Evolutionary conservation across 2,797 vertebrate genomes (phyloP), one percentile per base, ranked within the genome.

Genomic region (Lagocephalus sceleratus): DNA sequence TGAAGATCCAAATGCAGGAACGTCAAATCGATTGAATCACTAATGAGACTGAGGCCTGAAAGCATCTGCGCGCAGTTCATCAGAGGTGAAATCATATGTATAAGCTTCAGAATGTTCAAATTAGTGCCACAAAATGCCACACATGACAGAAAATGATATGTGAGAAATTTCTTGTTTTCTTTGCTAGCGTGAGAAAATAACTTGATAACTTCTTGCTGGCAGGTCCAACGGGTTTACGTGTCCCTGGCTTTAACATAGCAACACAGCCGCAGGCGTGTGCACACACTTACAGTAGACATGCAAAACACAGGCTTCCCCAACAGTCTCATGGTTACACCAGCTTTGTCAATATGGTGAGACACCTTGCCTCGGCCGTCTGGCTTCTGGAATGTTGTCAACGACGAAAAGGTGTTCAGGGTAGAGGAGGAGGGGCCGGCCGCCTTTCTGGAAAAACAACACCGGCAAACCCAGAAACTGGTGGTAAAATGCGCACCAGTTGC

Each of bases 141-240:
- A 51, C 23, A 29, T 11, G 49, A 47, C 53, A 40, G 38, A 47
- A 58, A 56, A 73, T 71, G 3, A 50, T 7, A 57, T 61, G 35
- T 46, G 15, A 68, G 75, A 75, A 79, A 71, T 54, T 72, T 67
- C 51, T 81, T 54, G 79, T 74, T 72, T 47, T 49, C 40, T 66
- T 47, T 3, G 53, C 75, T 61, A 66, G 45, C 44, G 43, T 61
- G 46, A 35, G 45, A 62, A 51, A 61, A 20, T 19, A 43, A 62
- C 66, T 67, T 71, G 86, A 87, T 85, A 85, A 84, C 72, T 68
- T 65, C 69, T 73, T 76, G 82, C 82, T 74, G 75, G 56, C 73
- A 71, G 83, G 69, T 73, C 70, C 60, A 60, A 29, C 59, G 46
- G 59, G 66, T 79, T 74, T 47, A 40, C 77, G 71, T 73, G 69